Evolutionary conservation across 2,888 invertebrate genomes (phyloP).

Genomic region (Oligia strigilis): DNA sequence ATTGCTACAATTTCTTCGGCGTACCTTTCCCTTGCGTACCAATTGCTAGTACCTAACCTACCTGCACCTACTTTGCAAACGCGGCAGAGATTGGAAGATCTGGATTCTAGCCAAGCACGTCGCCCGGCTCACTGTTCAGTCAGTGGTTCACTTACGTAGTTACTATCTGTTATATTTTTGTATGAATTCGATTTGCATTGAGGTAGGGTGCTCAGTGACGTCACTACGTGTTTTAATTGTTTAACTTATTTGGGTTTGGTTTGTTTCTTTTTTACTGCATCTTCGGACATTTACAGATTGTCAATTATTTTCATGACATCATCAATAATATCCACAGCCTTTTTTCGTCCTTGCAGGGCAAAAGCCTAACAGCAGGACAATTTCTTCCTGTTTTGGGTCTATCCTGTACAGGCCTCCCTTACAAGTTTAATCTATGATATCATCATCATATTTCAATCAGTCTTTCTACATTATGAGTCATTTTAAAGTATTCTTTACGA

Average conservation of each 20-base stretch:
- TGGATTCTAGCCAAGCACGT: constrained; percentile 52
- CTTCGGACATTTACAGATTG: neutral
- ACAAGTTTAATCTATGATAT: neutral
- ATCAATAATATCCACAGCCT: too few species aligned
- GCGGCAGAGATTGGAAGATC: constrained; percentile 48
- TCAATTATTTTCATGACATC: neutral
- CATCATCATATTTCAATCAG: neutral
- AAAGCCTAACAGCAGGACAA: neutral
- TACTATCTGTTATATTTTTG: constrained; percentile 30
- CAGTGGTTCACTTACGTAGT: too few species aligned
- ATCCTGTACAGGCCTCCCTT: too few species aligned
- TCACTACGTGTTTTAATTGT: constrained; percentile 8
- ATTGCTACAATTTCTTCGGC: constrained; percentile 49
- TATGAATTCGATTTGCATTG: constrained; percentile 33
- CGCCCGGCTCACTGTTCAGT: constrained; percentile 34
- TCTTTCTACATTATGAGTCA: neutral
- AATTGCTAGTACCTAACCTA: constrained; percentile 26
- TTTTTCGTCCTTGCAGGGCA: neutral
- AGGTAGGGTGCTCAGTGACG: constrained; percentile 40
- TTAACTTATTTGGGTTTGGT: constrained; percentile 10
- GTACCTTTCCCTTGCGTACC: constrained; percentile 51
- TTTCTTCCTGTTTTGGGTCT: neutral
- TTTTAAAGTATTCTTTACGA: neutral
- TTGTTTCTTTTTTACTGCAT: neutral
- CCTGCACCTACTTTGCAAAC: constrained; percentile 40